Evolutionary conservation across 2,797 vertebrate genomes (phyloP), one percentile per base, ranked within the genome.

Genomic region (Thaleichthys pacificus): DNA sequence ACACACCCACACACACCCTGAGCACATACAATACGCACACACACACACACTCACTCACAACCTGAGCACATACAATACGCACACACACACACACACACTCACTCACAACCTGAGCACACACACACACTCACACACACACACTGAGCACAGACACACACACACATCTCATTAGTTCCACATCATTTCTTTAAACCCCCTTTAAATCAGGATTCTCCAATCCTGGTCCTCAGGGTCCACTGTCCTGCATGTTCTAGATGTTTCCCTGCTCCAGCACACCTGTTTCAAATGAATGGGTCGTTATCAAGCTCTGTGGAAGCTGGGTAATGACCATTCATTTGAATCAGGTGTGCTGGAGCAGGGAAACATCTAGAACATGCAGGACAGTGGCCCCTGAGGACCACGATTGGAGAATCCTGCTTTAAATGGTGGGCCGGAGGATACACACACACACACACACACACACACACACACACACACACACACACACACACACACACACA

Each of bases 101-200:
- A 74, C 49, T 63, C 61, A 78, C 61, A 35, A 35, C 32, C 32
- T 5, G 32, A 35, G 32, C 32, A 74, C 77, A 76, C 61, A 78
- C 4, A 19, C 62, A 30, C 6, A 6, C 7, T 70, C 11, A 15
- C 67, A 77, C 21, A 58, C 57, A 58, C 21, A 24, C 57, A 58
- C 57, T 21, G 32, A 35, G 32, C 32, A 74, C 77, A 76, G 63
- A 78, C 4, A 19, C 62, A 30, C 6, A 6, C 7, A 72, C 11
- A 15, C 67, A 77, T 51, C 26, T 26, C 14, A 61, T 61, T 26
- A 26, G 61, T 64, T 64, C 62, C 30, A 38, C 62, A n/a, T 38
- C 17, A 21, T 64, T 26, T 61, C 22, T 61, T 4, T 30, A 61
- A 26, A 61, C 26, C 38, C 30, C 1, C 30, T 64, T 15, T 38